Conservation (phyloP, 2,797 vertebrate genomes). For the Vireo griseus region DNA sequence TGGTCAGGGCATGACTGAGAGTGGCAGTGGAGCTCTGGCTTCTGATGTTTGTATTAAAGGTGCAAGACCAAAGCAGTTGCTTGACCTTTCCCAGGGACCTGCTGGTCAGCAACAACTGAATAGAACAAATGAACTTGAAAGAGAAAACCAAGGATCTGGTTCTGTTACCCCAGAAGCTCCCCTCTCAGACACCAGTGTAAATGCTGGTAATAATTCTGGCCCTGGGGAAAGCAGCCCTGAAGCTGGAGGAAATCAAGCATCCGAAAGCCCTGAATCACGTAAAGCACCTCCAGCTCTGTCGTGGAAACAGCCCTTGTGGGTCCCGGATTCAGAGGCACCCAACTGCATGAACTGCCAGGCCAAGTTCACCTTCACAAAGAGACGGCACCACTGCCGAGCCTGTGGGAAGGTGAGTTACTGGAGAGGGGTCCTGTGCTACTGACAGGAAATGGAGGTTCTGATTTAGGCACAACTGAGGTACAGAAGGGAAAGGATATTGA, state of each 20-base stretch:
- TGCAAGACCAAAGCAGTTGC: constrained; percentile 85
- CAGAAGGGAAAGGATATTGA: neutral
- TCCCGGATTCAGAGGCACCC: constrained; percentile 92
- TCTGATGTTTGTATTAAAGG: constrained; percentile 74
- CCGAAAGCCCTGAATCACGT: constrained; percentile 15
- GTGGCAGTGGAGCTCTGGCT: neutral
- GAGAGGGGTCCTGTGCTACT: neutral
- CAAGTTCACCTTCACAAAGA: constrained; percentile 93
- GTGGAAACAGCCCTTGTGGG: constrained; percentile 86
- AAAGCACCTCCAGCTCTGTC: constrained; percentile 68
- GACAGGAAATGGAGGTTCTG: neutral
- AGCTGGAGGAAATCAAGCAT: constrained; percentile 8
- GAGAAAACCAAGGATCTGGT: neutral
- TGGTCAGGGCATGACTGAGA: neutral
- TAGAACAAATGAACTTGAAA: neutral
- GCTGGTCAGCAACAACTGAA: constrained; percentile 36
- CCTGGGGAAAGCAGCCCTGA: constrained; percentile 42
- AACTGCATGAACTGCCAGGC: constrained; percentile 92
- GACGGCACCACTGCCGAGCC: constrained; percentile 94
- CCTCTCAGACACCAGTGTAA: neutral
- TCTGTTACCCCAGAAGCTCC: neutral
- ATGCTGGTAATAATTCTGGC: neutral
- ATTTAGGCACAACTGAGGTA: neutral
- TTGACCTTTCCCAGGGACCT: constrained; percentile 67
- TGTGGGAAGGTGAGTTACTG: constrained; percentile 88